Evolutionary conservation across 2,888 invertebrate genomes (phyloP), one percentile per base, ranked within the genome.

Genomic region (Agapostemon virescens): DNA sequence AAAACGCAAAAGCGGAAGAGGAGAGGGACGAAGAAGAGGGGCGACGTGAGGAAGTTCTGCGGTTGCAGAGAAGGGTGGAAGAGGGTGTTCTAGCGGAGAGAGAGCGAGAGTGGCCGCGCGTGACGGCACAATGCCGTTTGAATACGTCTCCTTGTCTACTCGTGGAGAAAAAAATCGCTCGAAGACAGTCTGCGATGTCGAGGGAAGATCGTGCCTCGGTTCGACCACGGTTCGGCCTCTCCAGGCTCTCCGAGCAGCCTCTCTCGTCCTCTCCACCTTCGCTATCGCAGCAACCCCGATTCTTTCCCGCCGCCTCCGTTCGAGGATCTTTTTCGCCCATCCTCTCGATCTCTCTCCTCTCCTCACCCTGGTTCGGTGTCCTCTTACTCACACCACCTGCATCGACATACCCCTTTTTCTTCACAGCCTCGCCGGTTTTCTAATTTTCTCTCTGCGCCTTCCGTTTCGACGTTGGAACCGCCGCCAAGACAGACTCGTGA

Each of bases 281-380:
- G 86, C 88, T 89, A 86, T 87, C 86, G 85, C 86, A 87, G 88
- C 89, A 89, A 89, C 86, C 88, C 86, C 87, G 87, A 90, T 90
- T 86, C 86, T 95, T 95, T 89, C 95, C 96, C 30, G 55, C 13
- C 83, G 88, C 69, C 88, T 85, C 20, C 97, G 30, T 45, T 45
- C 17, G 45, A 67, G 96, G 0, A 98, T 97, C 0, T 17, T 98
- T 98, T 72, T 98, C 97, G 49, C 96, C 95, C 92, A 97, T 97
- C 36, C 95, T 93, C 93, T 45, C 93, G 92, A 17, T 83, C 79
- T 85, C 52, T 52, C 20, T 80, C 81, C 36, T 36, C 20, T n/a
- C 5, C 42, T n/a, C 30, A 23, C 7, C 26, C 15, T n/a, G 17
- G 1, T 15, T 20, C 13, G 23, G 9, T 42, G 38, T 55, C 36